A percentile compares a stretch with the other conserved stretches of the same genome.
phyloP scores from a whole-genome alignment of 2,797 vertebrate genomes.

The Cyclopterus lumpus region DNA sequence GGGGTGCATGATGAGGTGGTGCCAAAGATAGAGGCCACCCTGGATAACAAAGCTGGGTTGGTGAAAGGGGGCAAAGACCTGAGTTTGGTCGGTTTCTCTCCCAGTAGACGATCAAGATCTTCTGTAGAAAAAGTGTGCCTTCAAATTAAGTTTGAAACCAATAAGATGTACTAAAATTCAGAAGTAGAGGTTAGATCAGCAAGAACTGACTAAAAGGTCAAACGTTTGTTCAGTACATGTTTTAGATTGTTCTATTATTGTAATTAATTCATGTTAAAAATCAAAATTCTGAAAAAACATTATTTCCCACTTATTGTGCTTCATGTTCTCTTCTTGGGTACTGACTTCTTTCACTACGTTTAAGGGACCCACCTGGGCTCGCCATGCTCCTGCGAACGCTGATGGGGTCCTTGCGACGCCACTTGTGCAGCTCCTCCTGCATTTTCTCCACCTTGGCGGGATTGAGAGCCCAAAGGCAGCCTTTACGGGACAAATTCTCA shows the following conservation, averaged over 20 bases:
- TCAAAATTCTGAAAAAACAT: neutral
- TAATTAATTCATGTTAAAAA: neutral
- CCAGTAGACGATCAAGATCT: conserved; percentile 91
- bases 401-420: conserved; percentile 95
- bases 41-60: conserved; percentile 35
- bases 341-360: neutral
- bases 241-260: neutral
- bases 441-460: conserved; percentile 97
- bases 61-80: conserved; percentile 62
- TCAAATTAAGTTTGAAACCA: neutral
- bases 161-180: neutral
- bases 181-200: neutral
- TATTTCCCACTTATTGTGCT: neutral
- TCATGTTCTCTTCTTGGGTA: neutral
- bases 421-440: conserved; percentile 98
- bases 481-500: conserved; percentile 92
- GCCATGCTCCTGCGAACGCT: conserved; percentile 97
- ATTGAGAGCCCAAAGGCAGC: conserved; percentile 97
- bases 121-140: conserved; percentile 78
- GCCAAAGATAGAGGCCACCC: conserved; percentile 38
- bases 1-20: conserved; percentile 63
- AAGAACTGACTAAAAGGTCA: neutral
- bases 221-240: neutral
- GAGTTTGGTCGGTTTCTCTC: conserved; percentile 86
- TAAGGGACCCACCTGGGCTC: conserved; percentile 87